A percentile compares a stretch with the other conserved stretches of the same genome.
Evolutionary conservation across 1,140 invertebrate genomes (phyloP).

Genomic region (Colletes gigas): DNA sequence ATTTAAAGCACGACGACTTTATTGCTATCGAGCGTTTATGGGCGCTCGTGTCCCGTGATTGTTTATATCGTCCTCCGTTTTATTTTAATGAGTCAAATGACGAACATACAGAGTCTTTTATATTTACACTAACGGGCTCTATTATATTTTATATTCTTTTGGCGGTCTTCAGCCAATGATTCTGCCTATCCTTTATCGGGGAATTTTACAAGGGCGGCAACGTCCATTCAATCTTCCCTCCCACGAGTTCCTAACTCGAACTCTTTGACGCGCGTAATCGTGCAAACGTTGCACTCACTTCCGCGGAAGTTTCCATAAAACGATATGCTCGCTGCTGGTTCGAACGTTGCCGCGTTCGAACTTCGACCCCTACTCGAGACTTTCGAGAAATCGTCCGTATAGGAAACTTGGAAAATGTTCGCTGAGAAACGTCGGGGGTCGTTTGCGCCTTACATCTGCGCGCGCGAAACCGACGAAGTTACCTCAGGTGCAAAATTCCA

Average conservation of each 20-base stretch:
- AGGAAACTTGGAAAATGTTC: neutral
- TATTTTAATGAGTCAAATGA: no score
- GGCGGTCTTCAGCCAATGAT: no score
- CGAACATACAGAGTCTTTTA: no score
- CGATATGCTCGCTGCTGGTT: conserved; percentile 20
- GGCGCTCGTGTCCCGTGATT: neutral
- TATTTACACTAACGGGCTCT: no score
- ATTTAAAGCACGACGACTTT: neutral
- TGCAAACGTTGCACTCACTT: conserved; percentile 16
- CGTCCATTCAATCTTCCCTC: conserved; percentile 24
- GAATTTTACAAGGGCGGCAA: conserved; percentile 6
- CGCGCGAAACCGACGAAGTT: conserved; percentile 19
- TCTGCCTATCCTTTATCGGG: neutral
- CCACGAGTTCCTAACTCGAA: conserved; percentile 1
- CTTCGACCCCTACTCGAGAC: neutral
- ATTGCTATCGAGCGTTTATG: conserved; percentile 25
- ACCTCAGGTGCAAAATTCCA: conserved; percentile 52
- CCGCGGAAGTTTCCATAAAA: conserved; percentile 9
- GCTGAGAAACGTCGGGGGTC: neutral
- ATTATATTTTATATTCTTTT: no score
- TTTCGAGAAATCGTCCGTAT: conserved; percentile 8
- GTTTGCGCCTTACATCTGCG: conserved; percentile 22
- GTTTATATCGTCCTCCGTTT: neutral
- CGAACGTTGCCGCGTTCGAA: neutral
- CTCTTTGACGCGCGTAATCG: conserved; percentile 17